Evolutionary conservation across 2,888 invertebrate genomes (phyloP), one percentile per base, ranked within the genome.

Genomic region (Trachelus stipa): DNA sequence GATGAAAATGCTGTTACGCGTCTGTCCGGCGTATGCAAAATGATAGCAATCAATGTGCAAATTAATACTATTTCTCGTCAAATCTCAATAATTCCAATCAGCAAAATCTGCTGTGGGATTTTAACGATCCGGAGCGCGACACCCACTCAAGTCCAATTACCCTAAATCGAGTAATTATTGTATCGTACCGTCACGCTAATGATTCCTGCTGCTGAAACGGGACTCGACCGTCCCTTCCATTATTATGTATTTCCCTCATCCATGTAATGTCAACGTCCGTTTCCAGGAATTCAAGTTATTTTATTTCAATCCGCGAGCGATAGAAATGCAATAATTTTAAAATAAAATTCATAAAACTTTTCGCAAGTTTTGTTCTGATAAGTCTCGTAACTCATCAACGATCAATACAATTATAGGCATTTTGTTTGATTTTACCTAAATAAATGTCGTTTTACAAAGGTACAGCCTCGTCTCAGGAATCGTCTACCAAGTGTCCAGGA

Each of bases 81-180:
- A 84, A 86, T 85, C 85, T 84, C 87, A 88, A 88, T 88, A 89
- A 89, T 88, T 86, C 87, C 85, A 86, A 88, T 89, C 87, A 89
- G 85, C 80, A 80, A 86, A 87, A 88, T 87, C 85, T 84, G 81
- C 74, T 73, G 75, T 68, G 71, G 40, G 68, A 31, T 73, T 33
- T 56, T 56, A 35, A n/a, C 71, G 6, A 34, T 56, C 56, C 30
- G 56, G 74, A 33, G 34, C 34, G 74, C 35, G 35, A 69, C n/a
- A 73, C 73, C 40, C 73, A 34, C 37, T 80, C 80, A 79, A 81
- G 80, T 76, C 78, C 80, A 81, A 81, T 81, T 81, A 80, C 77
- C 79, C 79, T 79, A 79, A 78, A 80, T 78, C 78, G 81, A 77
- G 78, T 73, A 76, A 69, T 71, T 73, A n/a, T 73, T 75, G 74